Evolutionary conservation across 2,797 vertebrate species (phyloP), one percentile per base, ranked within the genome.

Genomic region (Acanthopagrus latus): DNA sequence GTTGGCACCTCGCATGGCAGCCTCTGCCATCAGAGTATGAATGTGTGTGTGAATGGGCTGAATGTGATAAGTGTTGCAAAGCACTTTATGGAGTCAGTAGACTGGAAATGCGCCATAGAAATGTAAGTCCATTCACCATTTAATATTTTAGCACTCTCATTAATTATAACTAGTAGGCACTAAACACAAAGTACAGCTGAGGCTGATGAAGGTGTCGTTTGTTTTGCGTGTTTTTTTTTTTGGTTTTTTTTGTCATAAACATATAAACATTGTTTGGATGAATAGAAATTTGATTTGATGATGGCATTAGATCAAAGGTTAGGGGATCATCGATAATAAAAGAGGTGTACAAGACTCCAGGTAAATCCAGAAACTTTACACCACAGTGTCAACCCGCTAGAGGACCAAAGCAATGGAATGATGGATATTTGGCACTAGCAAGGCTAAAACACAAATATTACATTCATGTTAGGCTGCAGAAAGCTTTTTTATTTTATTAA

Each of bases 341-440:
- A 11, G 7, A 54, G 38, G 21, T 52, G 12, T 38, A 50, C n/a
- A 5, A 50, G 23, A 64, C 58, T 4, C 29, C 29, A 43, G 21
- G 41, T 43, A 18, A 51, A 57, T 64, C 23, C 54, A 73, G 43
- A 55, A 20, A 44, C 33, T 60, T 73, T 7, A 25, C 43, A n/a
- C 9, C n/a, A 38, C 70, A 16, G 10, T 21, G 46, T 7, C 16
- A 43, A 2, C 27, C 14, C 54, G 41, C 20, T 13, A 14, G 25
- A 41, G 8, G 11, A 55, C 6, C 13, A 33, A 47, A 63, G 8
- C 13, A 38, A 46, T 21, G 23, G 23, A 1, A 14, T 5, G 7
- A 23, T 29, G 0, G 0, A n/a, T 29, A 60, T n/a, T 47, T 59
- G 44, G 10, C 2, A 8, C 33, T 65, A 18, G 47, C 12, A n/a